phyloP scores from a whole-genome alignment of 2,797 vertebrate species.

The Discoglossus pictus region DNA sequence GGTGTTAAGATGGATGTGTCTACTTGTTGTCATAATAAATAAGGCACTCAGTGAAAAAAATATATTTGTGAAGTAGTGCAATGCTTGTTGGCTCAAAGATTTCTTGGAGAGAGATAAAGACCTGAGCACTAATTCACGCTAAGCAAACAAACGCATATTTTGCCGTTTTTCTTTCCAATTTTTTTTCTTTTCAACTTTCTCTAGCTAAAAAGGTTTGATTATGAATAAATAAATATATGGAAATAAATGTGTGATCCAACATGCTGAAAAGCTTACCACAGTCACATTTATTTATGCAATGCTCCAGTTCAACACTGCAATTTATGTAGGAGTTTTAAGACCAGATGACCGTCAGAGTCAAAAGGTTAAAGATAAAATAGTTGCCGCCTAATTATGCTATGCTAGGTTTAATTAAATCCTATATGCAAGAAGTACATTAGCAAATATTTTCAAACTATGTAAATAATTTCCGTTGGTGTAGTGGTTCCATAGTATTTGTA shows the following conservation, averaged over 20 bases:
- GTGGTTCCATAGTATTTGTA: too few relatives aligned
- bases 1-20: constrained; percentile 62
- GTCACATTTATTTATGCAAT: too few relatives aligned
- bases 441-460: too few relatives aligned
- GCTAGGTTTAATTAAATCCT: too few relatives aligned
- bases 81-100: constrained; percentile 13
- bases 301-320: too few relatives aligned
- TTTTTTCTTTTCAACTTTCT: constrained; percentile 37
- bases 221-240: constrained; percentile 43
- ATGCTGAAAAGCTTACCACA: constrained; percentile 46
- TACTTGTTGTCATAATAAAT: constrained; percentile 62
- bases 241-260: constrained; percentile 43
- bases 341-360: too few relatives aligned
- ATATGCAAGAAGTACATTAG: too few relatives aligned
- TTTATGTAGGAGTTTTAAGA: too few relatives aligned
- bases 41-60: constrained; percentile 43
- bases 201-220: constrained; percentile 35
- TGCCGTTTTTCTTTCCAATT: constrained; percentile 36
- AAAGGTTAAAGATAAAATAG: background rate
- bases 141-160: constrained; percentile 45
- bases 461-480: too few relatives aligned
- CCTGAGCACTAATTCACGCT: constrained; percentile 23
- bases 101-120: constrained; percentile 34
- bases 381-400: too few relatives aligned
- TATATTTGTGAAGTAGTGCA: constrained; percentile 23